Evolutionary conservation across 2,113 vertebrate species (phyloP).

Genomic region (Cynoglossus semilaevis): DNA sequence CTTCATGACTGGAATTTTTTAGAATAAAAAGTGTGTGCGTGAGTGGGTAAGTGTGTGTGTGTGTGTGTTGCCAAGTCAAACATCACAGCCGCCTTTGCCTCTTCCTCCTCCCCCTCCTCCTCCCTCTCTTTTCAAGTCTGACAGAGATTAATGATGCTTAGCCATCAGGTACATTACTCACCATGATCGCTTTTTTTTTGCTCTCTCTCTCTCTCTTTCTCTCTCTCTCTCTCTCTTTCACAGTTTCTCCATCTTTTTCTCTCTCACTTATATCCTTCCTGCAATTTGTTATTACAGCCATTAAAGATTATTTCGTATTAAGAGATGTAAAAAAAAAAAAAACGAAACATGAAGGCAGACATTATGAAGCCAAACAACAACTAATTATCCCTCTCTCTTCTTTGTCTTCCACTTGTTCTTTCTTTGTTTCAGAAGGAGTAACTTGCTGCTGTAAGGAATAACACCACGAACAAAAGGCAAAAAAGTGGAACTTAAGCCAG

Average conservation of each 20-base stretch:
- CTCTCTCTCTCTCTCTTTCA: neutral
- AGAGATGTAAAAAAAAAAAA: constrained; percentile 8
- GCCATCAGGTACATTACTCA: constrained; percentile 75
- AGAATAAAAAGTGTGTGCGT: constrained; percentile 2
- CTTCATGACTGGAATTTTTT: neutral
- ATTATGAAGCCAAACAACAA: too few species aligned
- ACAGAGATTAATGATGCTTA: constrained; percentile 79
- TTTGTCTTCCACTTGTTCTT: constrained; percentile 1
- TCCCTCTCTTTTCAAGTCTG: constrained; percentile 62
- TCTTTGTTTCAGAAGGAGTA: constrained; percentile 23
- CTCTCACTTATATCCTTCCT: too few species aligned
- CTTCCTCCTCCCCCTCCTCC: constrained; percentile 27
- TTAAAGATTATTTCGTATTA: too few species aligned
- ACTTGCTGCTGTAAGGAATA: constrained; percentile 61
- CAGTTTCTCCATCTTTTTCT: neutral
- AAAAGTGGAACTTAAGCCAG: constrained; percentile 51
- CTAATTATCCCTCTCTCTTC: too few species aligned
- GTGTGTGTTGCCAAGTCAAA: constrained; percentile 47
- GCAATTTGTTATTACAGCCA: too few species aligned
- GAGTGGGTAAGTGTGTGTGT: constrained; percentile 22
- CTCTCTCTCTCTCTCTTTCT: constrained; percentile 10
- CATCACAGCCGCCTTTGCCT: neutral
- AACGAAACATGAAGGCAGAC: neutral
- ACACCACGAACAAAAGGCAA: constrained; percentile 68
- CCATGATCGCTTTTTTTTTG: constrained; percentile 25